Evolutionary conservation across 2,113 vertebrate species (phyloP).

Genomic region (Thalassoma bifasciatum): DNA sequence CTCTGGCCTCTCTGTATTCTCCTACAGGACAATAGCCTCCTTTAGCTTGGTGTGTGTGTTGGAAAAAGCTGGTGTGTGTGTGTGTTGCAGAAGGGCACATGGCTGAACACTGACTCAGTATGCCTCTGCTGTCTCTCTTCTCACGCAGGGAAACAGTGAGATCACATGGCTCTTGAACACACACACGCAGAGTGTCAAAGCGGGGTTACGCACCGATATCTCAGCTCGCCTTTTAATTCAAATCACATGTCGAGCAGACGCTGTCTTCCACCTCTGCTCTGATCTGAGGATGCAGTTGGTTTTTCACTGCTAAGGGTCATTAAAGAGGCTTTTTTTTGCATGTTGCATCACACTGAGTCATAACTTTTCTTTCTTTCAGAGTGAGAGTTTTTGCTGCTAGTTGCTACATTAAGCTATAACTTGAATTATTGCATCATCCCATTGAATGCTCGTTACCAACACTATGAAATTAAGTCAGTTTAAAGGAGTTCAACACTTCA

Average conservation of each 20-base stretch:
- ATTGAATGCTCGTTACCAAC: too few relatives aligned
- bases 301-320: background rate
- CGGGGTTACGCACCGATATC: slow-evolving; percentile 38
- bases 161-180: slow-evolving; percentile 60
- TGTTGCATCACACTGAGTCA: background rate
- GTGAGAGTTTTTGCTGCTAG: background rate
- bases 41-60: slow-evolving; percentile 56
- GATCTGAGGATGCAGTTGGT: background rate
- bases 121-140: slow-evolving; percentile 58
- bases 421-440: too few relatives aligned
- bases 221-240: slow-evolving; percentile 39
- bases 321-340: background rate
- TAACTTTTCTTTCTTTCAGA: background rate
- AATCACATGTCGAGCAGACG: slow-evolving; percentile 26
- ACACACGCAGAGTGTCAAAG: slow-evolving; percentile 41
- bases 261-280: slow-evolving; percentile 4
- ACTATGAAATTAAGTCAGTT: too few relatives aligned
- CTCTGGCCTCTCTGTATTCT: slow-evolving; percentile 54
- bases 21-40: slow-evolving; percentile 69
- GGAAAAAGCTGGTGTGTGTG: slow-evolving; percentile 22
- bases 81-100: slow-evolving; percentile 39
- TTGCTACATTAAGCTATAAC: too few relatives aligned
- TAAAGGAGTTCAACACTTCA: too few relatives aligned
- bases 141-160: slow-evolving; percentile 60
- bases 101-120: slow-evolving; percentile 67